A percentile compares a stretch with the other conserved stretches of the same genome.
Conservation (phyloP, 2,888 invertebrate genomes). For the Argyresthia albistria region DNA sequence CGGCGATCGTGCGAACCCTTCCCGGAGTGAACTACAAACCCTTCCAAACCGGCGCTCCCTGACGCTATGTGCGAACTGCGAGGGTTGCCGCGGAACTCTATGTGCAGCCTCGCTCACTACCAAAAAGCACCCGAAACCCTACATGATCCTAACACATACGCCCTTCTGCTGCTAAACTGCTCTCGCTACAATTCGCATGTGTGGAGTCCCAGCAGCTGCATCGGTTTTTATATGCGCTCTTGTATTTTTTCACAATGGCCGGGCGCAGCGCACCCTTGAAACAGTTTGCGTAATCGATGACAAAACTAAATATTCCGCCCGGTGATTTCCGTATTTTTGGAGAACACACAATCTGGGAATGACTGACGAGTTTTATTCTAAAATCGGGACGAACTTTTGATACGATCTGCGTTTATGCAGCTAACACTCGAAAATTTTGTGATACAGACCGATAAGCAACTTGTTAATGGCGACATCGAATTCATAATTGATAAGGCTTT, state of each 20-base stretch:
- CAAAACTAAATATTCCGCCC: conserved; percentile 73
- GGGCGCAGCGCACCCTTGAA: conserved; percentile 66
- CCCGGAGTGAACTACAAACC: conserved; percentile 56
- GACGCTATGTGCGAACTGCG: conserved; percentile 34
- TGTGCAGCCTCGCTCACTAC: conserved; percentile 18
- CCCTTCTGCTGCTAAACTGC: conserved; percentile 22
- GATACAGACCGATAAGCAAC: neutral
- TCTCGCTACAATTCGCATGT: conserved; percentile 67
- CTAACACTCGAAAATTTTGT: too few species aligned
- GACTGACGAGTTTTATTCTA: conserved; percentile 15
- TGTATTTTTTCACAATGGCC: conserved; percentile 67
- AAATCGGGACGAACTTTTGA: neutral
- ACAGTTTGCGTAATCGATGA: conserved; percentile 74
- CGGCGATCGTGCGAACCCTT: conserved; percentile 66
- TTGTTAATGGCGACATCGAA: conserved; percentile 9
- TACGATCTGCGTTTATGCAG: neutral
- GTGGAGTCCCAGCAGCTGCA: conserved; percentile 66
- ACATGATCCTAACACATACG: conserved; percentile 27
- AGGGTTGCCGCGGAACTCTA: conserved; percentile 29
- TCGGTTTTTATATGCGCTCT: conserved; percentile 68
- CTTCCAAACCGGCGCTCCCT: conserved; percentile 25
- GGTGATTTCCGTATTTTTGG: conserved; percentile 71
- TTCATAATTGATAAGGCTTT: conserved; percentile 19
- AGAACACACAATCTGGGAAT: conserved; percentile 24
- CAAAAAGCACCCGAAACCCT: conserved; percentile 26